Evolutionary conservation across 2,113 vertebrate genomes (phyloP).

Genomic region (Limnothrissa miodon): DNA sequence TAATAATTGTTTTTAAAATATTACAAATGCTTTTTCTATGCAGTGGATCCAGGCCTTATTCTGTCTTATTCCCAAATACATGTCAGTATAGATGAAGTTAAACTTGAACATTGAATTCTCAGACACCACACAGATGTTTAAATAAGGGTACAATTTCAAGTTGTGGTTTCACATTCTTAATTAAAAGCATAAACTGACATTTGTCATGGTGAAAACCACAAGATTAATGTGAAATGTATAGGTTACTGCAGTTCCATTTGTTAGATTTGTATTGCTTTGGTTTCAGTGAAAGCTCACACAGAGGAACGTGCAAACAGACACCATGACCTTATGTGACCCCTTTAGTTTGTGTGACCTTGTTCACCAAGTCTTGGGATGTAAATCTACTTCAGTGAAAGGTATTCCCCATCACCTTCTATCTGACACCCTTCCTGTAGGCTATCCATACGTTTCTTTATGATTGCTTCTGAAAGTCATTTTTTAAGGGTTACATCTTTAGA

Average conservation of each 20-base stretch:
- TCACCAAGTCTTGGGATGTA: not conserved
- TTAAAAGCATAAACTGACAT: not conserved
- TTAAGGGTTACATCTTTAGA: no score
- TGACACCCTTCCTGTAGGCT: no score
- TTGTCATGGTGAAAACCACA: not conserved
- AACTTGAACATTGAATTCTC: not conserved
- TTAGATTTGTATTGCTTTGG: not conserved
- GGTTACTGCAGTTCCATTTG: not conserved
- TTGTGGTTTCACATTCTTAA: constrained; percentile 6
- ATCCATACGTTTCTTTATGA: no score
- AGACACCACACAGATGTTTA: not conserved
- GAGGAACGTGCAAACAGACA: not conserved
- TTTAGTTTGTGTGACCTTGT: not conserved
- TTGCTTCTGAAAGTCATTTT: no score
- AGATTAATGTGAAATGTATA: not conserved
- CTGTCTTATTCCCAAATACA: not conserved
- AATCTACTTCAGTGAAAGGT: not conserved
- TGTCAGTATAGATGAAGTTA: not conserved
- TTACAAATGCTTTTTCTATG: not conserved
- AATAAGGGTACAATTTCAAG: not conserved
- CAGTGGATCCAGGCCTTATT: not conserved
- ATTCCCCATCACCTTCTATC: no score
- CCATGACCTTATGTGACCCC: not conserved
- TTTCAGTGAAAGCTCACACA: not conserved
- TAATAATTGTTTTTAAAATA: not conserved